Percentiles rank a stretch among this genome's conserved stretches.
Evolutionary conservation across 2,797 vertebrate genomes (phyloP).

Genomic region (Acipenser oxyrinchus): DNA sequence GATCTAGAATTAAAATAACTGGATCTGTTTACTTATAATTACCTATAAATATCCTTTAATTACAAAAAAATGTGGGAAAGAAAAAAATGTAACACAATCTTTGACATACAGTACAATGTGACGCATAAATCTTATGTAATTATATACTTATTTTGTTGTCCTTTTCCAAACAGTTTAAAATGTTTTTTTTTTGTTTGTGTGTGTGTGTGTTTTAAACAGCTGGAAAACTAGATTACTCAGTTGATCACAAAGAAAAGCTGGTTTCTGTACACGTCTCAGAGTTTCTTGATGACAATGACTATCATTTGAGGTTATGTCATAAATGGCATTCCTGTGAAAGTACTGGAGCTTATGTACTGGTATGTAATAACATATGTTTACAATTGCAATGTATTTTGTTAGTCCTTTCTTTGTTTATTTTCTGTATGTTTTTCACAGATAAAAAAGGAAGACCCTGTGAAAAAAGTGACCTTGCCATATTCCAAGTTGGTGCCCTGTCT

Average conservation of each 20-base stretch:
- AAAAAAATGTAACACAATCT: neutral
- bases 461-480: conserved; percentile 45
- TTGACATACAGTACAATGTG: neutral
- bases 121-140: neutral
- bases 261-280: conserved; percentile 58
- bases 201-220: conserved; percentile 42
- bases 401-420: conserved; percentile 8
- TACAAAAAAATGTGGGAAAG: too few relatives aligned
- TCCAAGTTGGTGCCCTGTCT: conserved; percentile 62
- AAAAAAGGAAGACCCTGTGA: conserved; percentile 50
- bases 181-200: conserved; percentile 6
- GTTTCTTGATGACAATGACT: conserved; percentile 52
- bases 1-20: too few relatives aligned
- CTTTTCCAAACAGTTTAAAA: neutral
- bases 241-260: conserved; percentile 53
- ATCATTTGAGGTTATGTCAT: conserved; percentile 70
- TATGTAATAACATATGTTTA: conserved; percentile 36
- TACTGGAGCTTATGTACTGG: conserved; percentile 47
- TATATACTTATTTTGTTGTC: neutral
- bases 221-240: conserved; percentile 55
- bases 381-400: neutral
- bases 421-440: conserved; percentile 56
- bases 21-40: too few relatives aligned
- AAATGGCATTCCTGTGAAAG: conserved; percentile 65
- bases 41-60: neutral